Conservation (phyloP, 2,888 invertebrate species). For the Pristionchus japonicus region DNA sequence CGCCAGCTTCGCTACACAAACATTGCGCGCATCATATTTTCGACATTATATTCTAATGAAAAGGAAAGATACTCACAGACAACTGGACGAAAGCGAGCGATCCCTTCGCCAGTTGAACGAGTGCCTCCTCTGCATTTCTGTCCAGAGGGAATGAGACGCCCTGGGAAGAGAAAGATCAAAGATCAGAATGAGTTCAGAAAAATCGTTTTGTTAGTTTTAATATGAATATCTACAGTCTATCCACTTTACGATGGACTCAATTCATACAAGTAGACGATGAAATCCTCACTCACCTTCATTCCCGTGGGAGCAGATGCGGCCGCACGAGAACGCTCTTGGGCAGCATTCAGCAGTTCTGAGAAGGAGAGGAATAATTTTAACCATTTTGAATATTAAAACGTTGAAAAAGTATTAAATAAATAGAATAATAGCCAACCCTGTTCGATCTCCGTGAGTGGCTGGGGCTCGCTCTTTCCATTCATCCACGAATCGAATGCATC, state of each 20-base stretch:
- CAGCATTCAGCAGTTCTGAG: conserved; percentile 62
- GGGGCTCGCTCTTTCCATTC: conserved; percentile 86
- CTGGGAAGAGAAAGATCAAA: conserved; percentile 75
- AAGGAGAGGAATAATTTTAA: background rate
- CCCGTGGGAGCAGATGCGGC: conserved; percentile 72
- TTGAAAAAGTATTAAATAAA: background rate
- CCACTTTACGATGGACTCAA: background rate
- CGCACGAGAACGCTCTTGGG: conserved; percentile 60
- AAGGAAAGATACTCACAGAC: conserved; percentile 77
- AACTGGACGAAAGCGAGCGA: conserved; percentile 90
- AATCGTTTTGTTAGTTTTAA: background rate
- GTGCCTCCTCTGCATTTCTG: conserved; percentile 84
- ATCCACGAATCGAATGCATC: conserved; percentile 88
- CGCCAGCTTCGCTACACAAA: too few relatives aligned
- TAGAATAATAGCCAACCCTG: too few relatives aligned
- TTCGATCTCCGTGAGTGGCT: conserved; percentile 85
- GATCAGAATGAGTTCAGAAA: background rate
- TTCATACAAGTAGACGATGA: background rate
- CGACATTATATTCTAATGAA: too few relatives aligned
- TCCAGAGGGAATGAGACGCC: conserved; percentile 92
- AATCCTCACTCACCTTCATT: conserved; percentile 73
- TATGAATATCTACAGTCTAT: background rate
- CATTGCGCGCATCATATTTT: too few relatives aligned
- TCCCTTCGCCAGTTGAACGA: conserved; percentile 84
- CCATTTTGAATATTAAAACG: background rate